These are phyloP conservation scores for Nesidiocoris tenuis DNA, from an alignment of 2,888 invertebrate species.

Conservation along the genomic window DNA sequence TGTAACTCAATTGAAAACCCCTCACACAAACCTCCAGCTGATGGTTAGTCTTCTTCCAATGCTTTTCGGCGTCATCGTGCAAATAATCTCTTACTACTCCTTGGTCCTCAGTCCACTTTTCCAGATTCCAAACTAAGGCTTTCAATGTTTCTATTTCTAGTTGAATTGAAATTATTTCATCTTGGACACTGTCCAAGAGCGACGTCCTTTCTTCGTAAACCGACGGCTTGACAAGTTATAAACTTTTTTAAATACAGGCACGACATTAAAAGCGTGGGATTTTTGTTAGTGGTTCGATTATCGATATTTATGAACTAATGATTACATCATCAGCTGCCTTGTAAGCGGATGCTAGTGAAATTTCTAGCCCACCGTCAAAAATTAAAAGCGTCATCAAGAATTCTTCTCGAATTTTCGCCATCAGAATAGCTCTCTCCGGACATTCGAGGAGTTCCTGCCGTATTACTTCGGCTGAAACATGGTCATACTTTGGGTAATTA, in stretches of 20 bases:
- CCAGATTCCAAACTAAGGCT: conserved; percentile 55
- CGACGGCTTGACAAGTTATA: not conserved
- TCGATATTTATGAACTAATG: too few species aligned
- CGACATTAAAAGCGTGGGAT: not conserved
- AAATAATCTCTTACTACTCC: conserved; percentile 89
- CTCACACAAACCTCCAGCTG: conserved; percentile 61
- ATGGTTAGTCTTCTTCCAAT: conserved; percentile 89
- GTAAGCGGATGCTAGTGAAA: conserved; percentile 2
- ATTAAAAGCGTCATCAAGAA: conserved; percentile 16
- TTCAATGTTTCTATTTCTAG: not conserved
- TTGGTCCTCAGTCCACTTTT: conserved; percentile 77
- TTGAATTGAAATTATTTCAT: conserved; percentile 3
- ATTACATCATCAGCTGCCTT: not conserved
- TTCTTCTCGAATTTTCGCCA: conserved; percentile 23
- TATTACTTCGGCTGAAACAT: conserved; percentile 26
- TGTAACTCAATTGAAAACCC: not conserved
- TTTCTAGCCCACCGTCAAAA: conserved; percentile 30
- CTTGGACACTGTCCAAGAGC: not conserved
- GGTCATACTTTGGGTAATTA: too few species aligned
- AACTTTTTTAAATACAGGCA: not conserved
- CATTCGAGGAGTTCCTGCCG: conserved; percentile 24
- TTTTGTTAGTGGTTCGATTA: not conserved
- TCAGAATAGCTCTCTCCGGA: conserved; percentile 26
- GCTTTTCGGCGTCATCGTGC: conserved; percentile 86
- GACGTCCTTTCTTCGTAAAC: not conserved